Evolutionary conservation across 2,888 invertebrate genomes (phyloP).

Genomic region (Orthosia gracilis): DNA sequence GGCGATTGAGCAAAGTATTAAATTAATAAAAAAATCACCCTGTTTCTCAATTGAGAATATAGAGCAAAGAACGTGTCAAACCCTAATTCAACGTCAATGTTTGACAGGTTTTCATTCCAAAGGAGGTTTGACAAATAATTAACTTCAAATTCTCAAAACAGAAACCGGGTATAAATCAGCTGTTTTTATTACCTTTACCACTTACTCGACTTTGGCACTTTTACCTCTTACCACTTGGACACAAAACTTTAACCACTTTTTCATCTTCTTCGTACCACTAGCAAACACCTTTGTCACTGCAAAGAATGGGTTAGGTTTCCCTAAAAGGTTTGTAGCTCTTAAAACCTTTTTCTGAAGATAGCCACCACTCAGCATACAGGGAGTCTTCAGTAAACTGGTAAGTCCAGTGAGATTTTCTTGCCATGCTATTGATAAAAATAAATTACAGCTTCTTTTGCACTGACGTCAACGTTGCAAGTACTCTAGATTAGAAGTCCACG

Average conservation of each 20-base stretch:
- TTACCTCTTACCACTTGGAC: neutral
- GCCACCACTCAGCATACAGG: neutral
- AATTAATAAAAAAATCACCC: neutral
- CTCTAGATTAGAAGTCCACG: neutral
- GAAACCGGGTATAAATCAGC: too few relatives aligned
- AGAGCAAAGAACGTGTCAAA: too few relatives aligned
- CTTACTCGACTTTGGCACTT: too few relatives aligned
- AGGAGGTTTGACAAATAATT: too few relatives aligned
- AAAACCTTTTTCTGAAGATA: neutral
- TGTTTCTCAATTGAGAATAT: too few relatives aligned
- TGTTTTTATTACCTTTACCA: too few relatives aligned
- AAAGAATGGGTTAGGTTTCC: neutral
- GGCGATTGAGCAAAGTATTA: neutral
- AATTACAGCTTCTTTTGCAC: neutral
- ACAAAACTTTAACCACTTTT: neutral
- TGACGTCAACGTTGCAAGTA: neutral
- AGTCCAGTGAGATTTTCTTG: neutral
- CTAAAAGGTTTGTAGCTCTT: neutral
- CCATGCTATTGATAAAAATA: constrained; percentile 1
- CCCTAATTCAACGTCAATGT: too few relatives aligned
- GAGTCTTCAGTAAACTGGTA: constrained; percentile 5
- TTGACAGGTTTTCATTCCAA: too few relatives aligned
- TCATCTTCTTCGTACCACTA: neutral
- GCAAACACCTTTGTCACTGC: neutral
- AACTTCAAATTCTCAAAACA: too few relatives aligned